Conservation (phyloP, 2,113 vertebrate genomes). For the Odontesthes bonariensis region DNA sequence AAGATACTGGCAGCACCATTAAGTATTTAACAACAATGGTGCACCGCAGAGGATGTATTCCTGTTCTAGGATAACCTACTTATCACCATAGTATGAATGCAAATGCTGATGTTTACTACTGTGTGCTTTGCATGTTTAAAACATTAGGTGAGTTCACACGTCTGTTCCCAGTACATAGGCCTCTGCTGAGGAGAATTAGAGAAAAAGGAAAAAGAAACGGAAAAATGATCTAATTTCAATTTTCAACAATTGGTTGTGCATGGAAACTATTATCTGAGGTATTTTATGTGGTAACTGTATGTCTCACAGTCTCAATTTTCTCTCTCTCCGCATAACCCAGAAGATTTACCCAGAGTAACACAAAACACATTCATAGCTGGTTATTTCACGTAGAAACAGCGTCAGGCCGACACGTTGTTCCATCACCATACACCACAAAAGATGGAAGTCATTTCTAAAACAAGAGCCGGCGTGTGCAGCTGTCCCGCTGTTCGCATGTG, state of each 20-base stretch:
- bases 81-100: conserved; percentile 68
- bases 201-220: background rate
- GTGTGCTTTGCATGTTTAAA: conserved; percentile 67
- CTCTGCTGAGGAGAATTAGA: conserved; percentile 14
- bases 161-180: conserved; percentile 33
- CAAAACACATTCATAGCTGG: conserved; percentile 25
- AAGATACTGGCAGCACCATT: conserved; percentile 80
- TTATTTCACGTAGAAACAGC: conserved; percentile 22
- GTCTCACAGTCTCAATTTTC: background rate
- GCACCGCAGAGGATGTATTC: conserved; percentile 70
- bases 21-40: conserved; percentile 81
- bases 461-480: conserved; percentile 11
- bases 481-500: conserved; percentile 43
- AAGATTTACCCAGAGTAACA: conserved; percentile 15
- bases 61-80: conserved; percentile 78
- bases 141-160: conserved; percentile 60
- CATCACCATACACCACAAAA: conserved; percentile 27
- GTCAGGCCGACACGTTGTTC: conserved; percentile 39
- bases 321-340: conserved; percentile 1
- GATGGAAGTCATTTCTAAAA: conserved; percentile 37
- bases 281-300: conserved; percentile 34
- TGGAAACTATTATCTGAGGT: background rate
- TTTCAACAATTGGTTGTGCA: conserved; percentile 5
- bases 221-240: conserved; percentile 18
- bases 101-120: conserved; percentile 71